These are phyloP conservation scores for Agrotis puta DNA, from an alignment of 2,888 invertebrate genomes.

Conservation along the genomic window DNA sequence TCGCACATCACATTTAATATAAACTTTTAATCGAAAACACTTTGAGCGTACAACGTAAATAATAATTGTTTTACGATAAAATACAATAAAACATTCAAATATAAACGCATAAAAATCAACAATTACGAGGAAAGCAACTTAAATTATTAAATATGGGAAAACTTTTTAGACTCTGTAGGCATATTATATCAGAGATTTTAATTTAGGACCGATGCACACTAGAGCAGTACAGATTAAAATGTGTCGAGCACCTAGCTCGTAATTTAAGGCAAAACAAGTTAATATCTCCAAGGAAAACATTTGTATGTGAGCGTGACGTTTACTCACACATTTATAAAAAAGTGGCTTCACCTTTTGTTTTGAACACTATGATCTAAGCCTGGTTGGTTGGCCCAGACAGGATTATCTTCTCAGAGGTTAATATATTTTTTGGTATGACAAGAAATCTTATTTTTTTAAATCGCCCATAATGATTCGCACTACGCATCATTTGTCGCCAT, in stretches of 20 bases:
- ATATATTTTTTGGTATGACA: background rate
- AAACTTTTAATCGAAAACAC: constrained; percentile 51
- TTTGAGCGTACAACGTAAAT: constrained; percentile 52
- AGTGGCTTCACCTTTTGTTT: no score
- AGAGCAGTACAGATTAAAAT: no score
- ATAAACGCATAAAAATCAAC: constrained; percentile 17
- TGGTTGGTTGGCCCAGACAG: background rate
- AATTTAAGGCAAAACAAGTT: no score
- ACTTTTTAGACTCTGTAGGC: constrained; percentile 41
- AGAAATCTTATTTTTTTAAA: background rate
- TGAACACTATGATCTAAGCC: no score
- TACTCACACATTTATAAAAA: no score
- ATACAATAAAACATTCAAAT: constrained; percentile 39
- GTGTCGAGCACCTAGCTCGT: no score
- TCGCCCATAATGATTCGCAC: background rate
- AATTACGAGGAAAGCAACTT: constrained; percentile 36
- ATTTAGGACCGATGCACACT: no score
- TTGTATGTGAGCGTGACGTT: no score
- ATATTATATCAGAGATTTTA: background rate
- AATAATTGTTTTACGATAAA: constrained; percentile 29
- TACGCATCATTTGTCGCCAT: constrained; percentile 4
- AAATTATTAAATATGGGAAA: constrained; percentile 30
- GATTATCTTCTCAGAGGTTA: background rate
- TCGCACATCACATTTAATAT: background rate
- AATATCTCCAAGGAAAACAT: no score